Evolutionary conservation across 2,888 invertebrate genomes (phyloP).

Genomic region (Girardia tigrina): DNA sequence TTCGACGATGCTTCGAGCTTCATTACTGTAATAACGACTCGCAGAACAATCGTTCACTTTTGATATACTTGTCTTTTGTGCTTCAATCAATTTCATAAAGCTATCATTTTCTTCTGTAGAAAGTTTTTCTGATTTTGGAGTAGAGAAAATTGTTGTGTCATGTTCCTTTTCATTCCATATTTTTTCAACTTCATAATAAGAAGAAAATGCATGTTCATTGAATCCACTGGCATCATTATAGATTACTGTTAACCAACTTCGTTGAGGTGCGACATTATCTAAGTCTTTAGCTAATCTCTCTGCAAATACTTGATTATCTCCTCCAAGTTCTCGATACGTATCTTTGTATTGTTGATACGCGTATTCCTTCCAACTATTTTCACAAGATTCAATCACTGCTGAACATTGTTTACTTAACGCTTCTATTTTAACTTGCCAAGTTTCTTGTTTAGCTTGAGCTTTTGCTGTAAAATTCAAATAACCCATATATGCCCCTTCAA

Average conservation of each 20-base stretch:
- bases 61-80: not conserved
- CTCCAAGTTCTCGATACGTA: constrained; percentile 4
- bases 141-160: not conserved
- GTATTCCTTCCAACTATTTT: constrained; percentile 9
- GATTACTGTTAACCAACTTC: not conserved
- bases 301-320: constrained; percentile 5
- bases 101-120: not conserved
- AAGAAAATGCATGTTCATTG: not conserved
- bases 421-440: not conserved
- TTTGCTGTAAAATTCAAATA: not conserved
- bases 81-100: not conserved
- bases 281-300: not conserved
- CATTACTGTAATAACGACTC: not conserved
- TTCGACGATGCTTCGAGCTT: not conserved
- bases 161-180: not conserved
- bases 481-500: not conserved
- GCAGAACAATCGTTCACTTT: not conserved
- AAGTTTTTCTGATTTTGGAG: not conserved
- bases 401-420: not conserved
- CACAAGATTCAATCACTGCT: not conserved
- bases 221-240: constrained; percentile 17
- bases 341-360: not conserved
- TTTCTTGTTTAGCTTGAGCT: not conserved
- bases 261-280: not conserved
- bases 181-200: not conserved